A percentile compares a stretch with the other conserved stretches of the same genome.
These are phyloP conservation scores for Heterocephalus glaber DNA, from an alignment of 2,113 vertebrate species.

Conservation along the genomic window DNA sequence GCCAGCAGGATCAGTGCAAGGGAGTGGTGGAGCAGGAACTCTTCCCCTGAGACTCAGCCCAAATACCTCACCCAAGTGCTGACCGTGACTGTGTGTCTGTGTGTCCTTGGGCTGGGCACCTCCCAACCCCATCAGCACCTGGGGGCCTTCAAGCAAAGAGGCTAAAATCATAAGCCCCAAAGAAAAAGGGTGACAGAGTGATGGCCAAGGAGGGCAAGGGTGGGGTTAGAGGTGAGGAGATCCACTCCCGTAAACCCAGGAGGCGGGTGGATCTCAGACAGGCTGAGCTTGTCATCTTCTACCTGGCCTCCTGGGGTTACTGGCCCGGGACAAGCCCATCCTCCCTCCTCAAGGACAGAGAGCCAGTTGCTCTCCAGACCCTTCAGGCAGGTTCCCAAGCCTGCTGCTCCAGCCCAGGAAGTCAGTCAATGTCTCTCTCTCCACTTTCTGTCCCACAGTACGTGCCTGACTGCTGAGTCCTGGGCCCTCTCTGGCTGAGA, in stretches of 20 bases:
- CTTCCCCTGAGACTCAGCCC: neutral
- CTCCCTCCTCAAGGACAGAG: constrained; percentile 44
- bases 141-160: constrained; percentile 13
- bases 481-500: neutral
- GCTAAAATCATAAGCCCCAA: neutral
- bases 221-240: neutral
- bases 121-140: neutral
- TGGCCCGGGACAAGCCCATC: neutral
- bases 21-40: neutral
- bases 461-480: neutral
- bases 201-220: neutral
- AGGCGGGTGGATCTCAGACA: neutral
- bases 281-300: neutral
- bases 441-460: constrained; percentile 28
- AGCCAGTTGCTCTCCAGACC: neutral
- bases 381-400: constrained; percentile 51
- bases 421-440: neutral
- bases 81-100: neutral
- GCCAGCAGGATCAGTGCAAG: neutral
- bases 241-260: neutral
- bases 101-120: neutral
- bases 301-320: neutral
- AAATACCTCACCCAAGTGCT: neutral
- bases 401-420: neutral
- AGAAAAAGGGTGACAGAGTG: neutral